Conservation (phyloP, 2,888 invertebrate genomes). For the Parnassius apollo region DNA sequence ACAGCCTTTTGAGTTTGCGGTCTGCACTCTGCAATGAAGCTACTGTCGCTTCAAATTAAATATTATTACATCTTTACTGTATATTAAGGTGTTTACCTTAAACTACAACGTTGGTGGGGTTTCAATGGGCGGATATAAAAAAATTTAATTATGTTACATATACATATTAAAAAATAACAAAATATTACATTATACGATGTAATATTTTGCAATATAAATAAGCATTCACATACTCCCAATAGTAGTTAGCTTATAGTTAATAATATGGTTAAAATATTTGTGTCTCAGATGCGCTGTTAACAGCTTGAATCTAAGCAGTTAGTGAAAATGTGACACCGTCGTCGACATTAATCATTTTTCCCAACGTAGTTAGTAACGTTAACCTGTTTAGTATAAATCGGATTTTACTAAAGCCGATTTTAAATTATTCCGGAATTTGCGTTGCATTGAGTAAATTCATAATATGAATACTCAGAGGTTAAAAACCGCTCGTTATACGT, state of each 20-base stretch:
- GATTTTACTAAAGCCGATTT: background rate
- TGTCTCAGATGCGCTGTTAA: background rate
- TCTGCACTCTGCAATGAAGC: too few species aligned
- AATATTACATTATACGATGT: too few species aligned
- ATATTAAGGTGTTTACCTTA: too few species aligned
- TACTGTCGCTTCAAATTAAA: too few species aligned
- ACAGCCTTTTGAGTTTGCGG: too few species aligned
- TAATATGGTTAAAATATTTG: background rate
- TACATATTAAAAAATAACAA: too few species aligned
- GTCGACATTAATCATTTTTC: background rate
- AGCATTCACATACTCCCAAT: background rate
- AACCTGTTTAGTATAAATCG: background rate
- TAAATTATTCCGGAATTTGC: background rate
- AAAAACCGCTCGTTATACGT: too few species aligned
- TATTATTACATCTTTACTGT: too few species aligned
- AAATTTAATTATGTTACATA: too few species aligned
- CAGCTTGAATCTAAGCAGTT: background rate
- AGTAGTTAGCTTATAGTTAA: background rate
- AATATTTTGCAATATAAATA: background rate
- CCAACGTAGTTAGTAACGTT: background rate
- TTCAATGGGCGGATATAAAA: too few species aligned
- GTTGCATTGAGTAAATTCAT: background rate
- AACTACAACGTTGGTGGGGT: too few species aligned
- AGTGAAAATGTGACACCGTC: background rate
- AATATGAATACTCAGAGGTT: slow-evolving; percentile 2